These are phyloP conservation scores for Ruditapes philippinarum DNA, from an alignment of 1,140 invertebrate genomes.

Conservation along the genomic window DNA sequence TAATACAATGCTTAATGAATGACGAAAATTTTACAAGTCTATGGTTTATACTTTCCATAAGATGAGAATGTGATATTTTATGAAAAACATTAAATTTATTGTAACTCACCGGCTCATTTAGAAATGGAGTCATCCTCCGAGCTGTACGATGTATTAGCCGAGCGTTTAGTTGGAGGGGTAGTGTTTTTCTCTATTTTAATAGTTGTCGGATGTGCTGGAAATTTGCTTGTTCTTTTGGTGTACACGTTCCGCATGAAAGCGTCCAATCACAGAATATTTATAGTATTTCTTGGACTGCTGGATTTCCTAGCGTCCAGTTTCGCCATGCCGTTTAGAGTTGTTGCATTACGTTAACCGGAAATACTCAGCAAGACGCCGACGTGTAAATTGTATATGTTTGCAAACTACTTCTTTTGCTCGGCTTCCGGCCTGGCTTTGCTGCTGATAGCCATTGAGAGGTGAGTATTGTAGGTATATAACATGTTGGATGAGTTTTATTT, in stretches of 20 bases:
- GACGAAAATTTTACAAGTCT: no score
- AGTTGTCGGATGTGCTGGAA: slow-evolving; percentile 52
- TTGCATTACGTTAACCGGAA: slow-evolving; percentile 68
- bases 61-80: no score
- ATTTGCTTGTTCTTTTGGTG: slow-evolving; percentile 72
- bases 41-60: no score
- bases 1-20: no score
- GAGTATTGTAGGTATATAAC: no score
- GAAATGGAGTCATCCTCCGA: background rate
- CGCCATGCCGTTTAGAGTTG: slow-evolving; percentile 72
- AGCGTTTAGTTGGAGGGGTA: slow-evolving; percentile 18
- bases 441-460: slow-evolving; percentile 57
- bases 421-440: slow-evolving; percentile 66
- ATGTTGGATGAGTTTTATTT: no score
- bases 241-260: slow-evolving; percentile 63
- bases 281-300: slow-evolving; percentile 70
- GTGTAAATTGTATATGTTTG: slow-evolving; percentile 67
- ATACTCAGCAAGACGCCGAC: slow-evolving; percentile 59
- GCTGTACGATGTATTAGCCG: background rate
- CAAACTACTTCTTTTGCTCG: slow-evolving; percentile 60
- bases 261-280: slow-evolving; percentile 71
- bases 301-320: slow-evolving; percentile 71
- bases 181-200: slow-evolving; percentile 67
- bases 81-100: no score
- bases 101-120: no score